phyloP scores from a whole-genome alignment of 2,113 vertebrate genomes.

The Pleuronectes platessa region DNA sequence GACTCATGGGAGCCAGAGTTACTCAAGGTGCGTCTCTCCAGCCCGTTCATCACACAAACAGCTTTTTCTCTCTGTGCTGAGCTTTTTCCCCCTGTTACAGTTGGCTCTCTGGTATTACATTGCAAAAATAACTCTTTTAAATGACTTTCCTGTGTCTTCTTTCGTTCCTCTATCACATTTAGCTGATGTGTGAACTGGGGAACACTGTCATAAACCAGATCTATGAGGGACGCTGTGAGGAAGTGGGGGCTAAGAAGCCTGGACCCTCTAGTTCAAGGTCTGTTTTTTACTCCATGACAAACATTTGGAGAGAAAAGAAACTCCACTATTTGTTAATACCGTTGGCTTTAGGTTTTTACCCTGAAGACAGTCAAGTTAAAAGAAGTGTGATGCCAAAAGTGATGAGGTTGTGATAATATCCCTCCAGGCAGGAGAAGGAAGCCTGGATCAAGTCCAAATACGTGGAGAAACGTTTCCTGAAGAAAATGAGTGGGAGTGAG shows the following conservation, averaged over 20 bases:
- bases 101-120: neutral
- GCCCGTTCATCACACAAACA: no score
- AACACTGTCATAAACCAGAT: constrained; percentile 96
- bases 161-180: constrained; percentile 23
- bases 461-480: constrained; percentile 91
- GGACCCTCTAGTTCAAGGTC: constrained; percentile 78
- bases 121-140: constrained; percentile 6
- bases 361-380: no score
- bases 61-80: neutral
- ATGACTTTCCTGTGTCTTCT: constrained; percentile 4
- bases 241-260: constrained; percentile 90
- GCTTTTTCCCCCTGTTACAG: neutral
- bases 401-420: constrained; percentile 19
- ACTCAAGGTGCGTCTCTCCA: constrained; percentile 86
- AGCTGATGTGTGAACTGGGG: constrained; percentile 98
- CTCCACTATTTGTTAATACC: neutral
- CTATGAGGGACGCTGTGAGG: constrained; percentile 91
- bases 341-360: neutral
- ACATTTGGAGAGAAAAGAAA: neutral
- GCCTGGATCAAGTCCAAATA: constrained; percentile 97
- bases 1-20: constrained; percentile 98
- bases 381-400: neutral
- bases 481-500: constrained; percentile 81
- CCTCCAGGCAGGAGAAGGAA: constrained; percentile 92
- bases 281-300: constrained; percentile 41